Conservation (phyloP, 1,140 invertebrate genomes). For the Leptinotarsa defecta region DNA sequence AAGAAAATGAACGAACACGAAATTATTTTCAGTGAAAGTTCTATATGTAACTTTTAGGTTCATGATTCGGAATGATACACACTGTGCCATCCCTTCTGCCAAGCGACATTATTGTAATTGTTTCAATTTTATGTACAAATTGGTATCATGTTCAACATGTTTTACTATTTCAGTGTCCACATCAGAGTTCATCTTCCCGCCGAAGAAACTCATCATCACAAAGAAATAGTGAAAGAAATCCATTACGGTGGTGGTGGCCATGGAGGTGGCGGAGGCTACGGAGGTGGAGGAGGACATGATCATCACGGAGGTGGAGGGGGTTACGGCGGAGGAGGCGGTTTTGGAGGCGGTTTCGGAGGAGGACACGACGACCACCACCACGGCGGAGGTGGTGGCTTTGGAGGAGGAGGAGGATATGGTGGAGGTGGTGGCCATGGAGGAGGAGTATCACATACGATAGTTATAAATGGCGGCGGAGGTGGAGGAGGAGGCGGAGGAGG, state of each 20-base stretch:
- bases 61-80: too few relatives aligned
- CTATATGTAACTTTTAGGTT: too few relatives aligned
- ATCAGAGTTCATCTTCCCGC: slow-evolving; percentile 49
- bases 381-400: slow-evolving; percentile 32
- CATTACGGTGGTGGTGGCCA: slow-evolving; percentile 36
- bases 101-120: too few relatives aligned
- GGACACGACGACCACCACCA: slow-evolving; percentile 34
- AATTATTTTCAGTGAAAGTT: too few relatives aligned
- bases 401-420: slow-evolving; percentile 37
- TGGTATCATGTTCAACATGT: too few relatives aligned
- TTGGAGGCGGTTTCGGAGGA: slow-evolving; percentile 39
- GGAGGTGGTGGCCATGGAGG: slow-evolving; percentile 35
- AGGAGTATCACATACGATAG: slow-evolving; percentile 16
- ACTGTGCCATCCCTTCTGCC: too few relatives aligned
- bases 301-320: slow-evolving; percentile 34
- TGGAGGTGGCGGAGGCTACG: slow-evolving; percentile 31
- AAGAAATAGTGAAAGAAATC: slow-evolving; percentile 34
- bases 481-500: slow-evolving; percentile 37
- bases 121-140: too few relatives aligned
- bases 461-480: slow-evolving; percentile 27
- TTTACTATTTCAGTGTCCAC: slow-evolving; percentile 45
- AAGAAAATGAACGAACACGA: too few relatives aligned
- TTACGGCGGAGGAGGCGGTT: slow-evolving; percentile 31
- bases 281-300: slow-evolving; percentile 20
- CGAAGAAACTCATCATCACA: slow-evolving; percentile 32